Evolutionary conservation across 2,888 invertebrate species (phyloP), one percentile per base, ranked within the genome.

Genomic region (Parapristionchus giblindavisi): DNA sequence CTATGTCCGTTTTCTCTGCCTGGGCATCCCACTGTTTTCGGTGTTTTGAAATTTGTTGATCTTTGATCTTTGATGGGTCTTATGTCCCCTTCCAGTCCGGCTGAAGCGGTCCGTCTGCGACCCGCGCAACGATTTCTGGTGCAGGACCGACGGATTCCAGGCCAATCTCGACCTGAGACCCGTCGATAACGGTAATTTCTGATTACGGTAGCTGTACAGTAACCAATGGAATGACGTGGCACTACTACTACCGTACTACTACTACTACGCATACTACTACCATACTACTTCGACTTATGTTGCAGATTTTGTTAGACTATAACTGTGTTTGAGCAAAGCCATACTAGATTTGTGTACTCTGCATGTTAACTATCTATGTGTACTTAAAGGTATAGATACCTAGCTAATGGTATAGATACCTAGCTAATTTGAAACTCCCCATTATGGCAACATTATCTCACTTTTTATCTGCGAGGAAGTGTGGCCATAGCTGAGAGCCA

Each of bases 41-140:
- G 48, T 73, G 36, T 77, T 61, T 38, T 79, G 40, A 58, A 61
- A 63, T 24, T 38, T 66, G n/a, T 11, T 21, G 61, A n/a, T n/a
- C n/a, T n/a, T n/a, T n/a, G n/a, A n/a, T n/a, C n/a, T n/a, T n/a
- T n/a, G n/a, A n/a, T n/a, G 24, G 63, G 36, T 52, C 29, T 68
- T 21, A 71, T 32, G 54, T 56, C 71, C 71, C 71, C 56, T 58
- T 71, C 60, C 71, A 76, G 72, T 48, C 48, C 85, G 86, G 68
- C 71, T 75, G 75, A 80, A 82, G 73, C 85, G 86, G 66, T 79
- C 79, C 71, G 80, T 85, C 70, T 87, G 87, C 73, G 87, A 87
- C 78, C 87, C 87, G 54, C 79, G 85, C 70, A 86, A 83, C 52
- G 87, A 87, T 78, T 87, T 87, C 79, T 87, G 87, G 87, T 86